Percentiles rank a stretch among this genome's conserved stretches.
These are phyloP conservation scores for Drosophila neonasuta DNA, from an alignment of 2,888 invertebrate genomes.

Conservation along the genomic window DNA sequence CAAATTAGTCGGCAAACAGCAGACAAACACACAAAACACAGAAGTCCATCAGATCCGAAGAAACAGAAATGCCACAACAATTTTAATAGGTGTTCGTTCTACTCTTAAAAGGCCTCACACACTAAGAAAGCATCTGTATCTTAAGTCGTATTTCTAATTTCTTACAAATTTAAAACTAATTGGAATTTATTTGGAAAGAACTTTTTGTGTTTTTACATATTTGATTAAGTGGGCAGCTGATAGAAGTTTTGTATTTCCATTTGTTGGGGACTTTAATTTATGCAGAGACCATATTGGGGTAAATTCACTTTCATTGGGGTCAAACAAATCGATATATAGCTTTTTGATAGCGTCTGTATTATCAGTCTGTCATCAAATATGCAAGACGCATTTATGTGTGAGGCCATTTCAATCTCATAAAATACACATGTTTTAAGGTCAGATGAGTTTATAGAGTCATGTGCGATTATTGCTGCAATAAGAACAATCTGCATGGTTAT, in stretches of 20 bases:
- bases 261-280: constrained; percentile 30
- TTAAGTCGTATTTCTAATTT: constrained; percentile 14
- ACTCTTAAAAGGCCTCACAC: constrained; percentile 34
- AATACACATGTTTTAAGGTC: not conserved
- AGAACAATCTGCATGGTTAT: constrained; percentile 1
- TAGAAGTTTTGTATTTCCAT: constrained; percentile 23
- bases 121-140: constrained; percentile 9
- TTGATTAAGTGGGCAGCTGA: constrained; percentile 50
- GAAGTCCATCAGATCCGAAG: constrained; percentile 42
- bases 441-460: not conserved
- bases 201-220: constrained; percentile 48
- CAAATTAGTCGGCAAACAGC: constrained; percentile 48
- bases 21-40: constrained; percentile 16
- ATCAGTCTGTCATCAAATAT: constrained; percentile 6
- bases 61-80: constrained; percentile 27
- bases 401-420: not conserved
- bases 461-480: not conserved
- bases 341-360: not conserved
- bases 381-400: not conserved
- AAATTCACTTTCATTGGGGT: constrained; percentile 8
- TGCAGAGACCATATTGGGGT: constrained; percentile 9
- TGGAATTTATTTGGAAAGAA: constrained; percentile 59
- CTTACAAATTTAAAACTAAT: constrained; percentile 55
- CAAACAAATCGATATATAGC: constrained; percentile 20
- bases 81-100: constrained; percentile 31